Evolutionary conservation across 2,797 vertebrate species (phyloP).

Genomic region (Erethizon dorsatum): DNA sequence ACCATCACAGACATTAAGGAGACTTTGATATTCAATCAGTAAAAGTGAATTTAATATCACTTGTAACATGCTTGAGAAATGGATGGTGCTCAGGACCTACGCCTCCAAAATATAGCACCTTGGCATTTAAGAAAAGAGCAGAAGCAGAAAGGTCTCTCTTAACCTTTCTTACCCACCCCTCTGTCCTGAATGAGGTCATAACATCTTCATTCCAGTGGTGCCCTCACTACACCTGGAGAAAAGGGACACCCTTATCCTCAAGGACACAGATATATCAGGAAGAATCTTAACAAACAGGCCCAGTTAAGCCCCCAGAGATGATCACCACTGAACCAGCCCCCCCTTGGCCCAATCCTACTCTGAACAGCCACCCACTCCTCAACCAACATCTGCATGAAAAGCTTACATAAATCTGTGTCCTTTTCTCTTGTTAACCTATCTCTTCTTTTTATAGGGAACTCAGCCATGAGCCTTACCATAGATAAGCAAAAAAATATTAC

Average conservation of each 20-base stretch:
- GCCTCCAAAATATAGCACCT: background rate
- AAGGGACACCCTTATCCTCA: background rate
- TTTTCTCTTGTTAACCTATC: background rate
- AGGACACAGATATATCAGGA: background rate
- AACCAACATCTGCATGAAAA: background rate
- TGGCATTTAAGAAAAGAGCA: background rate
- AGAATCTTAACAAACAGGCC: background rate
- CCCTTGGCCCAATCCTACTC: background rate
- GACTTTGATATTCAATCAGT: background rate
- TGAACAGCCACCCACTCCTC: background rate
- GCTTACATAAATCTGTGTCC: background rate
- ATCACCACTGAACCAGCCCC: background rate
- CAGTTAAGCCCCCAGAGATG: too few relatives aligned
- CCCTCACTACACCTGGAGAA: background rate
- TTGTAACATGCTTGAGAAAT: background rate
- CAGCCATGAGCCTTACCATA: background rate
- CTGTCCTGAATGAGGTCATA: background rate
- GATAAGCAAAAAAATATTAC: background rate
- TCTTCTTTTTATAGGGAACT: background rate
- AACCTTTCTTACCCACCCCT: background rate
- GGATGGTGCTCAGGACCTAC: too few relatives aligned
- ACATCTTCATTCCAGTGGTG: background rate
- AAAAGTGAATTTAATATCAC: slow-evolving; percentile 6
- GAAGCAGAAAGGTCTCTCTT: background rate
- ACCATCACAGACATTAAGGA: background rate